Base-by-base conservation (phyloP, 2,113 vertebrate species). In the Rallus limicola region DNA sequence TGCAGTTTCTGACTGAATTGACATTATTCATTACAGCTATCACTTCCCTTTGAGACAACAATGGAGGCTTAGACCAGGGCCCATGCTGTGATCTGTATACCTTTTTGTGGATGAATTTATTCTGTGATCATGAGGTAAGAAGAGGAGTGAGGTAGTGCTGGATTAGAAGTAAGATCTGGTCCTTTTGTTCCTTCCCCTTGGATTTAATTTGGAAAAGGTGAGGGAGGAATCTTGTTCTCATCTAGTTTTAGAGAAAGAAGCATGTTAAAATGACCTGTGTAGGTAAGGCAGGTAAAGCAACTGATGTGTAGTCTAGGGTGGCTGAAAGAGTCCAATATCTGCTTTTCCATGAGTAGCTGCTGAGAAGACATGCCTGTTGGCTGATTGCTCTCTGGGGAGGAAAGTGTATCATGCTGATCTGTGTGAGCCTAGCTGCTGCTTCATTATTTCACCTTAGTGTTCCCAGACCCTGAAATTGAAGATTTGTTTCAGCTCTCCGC, bases 1-100 rank as follows among this genome's bases (percentile, higher is more conserved):
- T 95, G 58, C 64, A 94, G 59, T 56, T 88, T 94, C 68, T 55
- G 64, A 78, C 50, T 65, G 72, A 90, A 79, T 60, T 77, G 78
- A 59, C 48, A n/a, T 91, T 89, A 93, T 62, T 95, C 74, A 75
- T 86, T 85, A 62, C 17, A 74, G 10, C 50, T 59, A 7, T 44
- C 28, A 5, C 68, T 87, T 97, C 89, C 78, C 64, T 24, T 77
- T 13, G 82, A 82, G 83, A 86, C 48, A 68, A n/a, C 33, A 69
- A 60, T 18, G 14, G 16, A 78, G 44, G 34, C 44, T 75, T 86
- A 89, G 38, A 40, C 26, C 33, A 68, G 75, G 63, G 9, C 67
- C 26, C 40, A 11, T 20, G 48, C 26, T 89, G 46, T 80, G 75
- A 50, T 89, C 42, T 79, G 38, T 68, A 65, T 46, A 55, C 38